Evolutionary conservation across 2,797 vertebrate genomes (phyloP).

Genomic region (Peromyscus nudipes): DNA sequence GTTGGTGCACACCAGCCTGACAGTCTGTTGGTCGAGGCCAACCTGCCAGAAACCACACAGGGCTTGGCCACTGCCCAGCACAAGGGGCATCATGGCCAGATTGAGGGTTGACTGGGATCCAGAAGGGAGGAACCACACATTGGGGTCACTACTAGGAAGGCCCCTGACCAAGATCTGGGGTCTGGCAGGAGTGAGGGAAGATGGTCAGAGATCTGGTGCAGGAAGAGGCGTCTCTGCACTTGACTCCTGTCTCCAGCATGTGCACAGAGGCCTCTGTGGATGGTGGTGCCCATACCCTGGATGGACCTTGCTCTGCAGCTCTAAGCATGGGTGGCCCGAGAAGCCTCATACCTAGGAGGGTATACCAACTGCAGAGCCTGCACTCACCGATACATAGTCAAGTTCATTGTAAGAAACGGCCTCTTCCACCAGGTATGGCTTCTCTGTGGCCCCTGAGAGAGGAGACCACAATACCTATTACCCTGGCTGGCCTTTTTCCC

Average conservation of each 20-base stretch:
- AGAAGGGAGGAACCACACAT: background rate
- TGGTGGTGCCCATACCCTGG: background rate
- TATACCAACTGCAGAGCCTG: background rate
- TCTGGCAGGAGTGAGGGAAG: background rate
- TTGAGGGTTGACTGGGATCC: background rate
- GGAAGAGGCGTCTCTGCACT: rapidly evolving
- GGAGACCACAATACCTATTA: slow-evolving; percentile 47
- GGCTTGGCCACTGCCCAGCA: background rate
- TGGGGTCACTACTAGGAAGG: background rate
- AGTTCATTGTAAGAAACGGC: slow-evolving; percentile 97
- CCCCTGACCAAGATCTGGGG: background rate
- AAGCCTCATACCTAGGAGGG: background rate
- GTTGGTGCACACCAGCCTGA: slow-evolving; percentile 96
- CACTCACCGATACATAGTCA: slow-evolving; percentile 97
- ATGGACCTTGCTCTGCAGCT: background rate
- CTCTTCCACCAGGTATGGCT: slow-evolving; percentile 98
- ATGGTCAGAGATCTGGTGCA: background rate
- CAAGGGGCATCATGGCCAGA: background rate
- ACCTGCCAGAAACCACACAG: slow-evolving; percentile 89
- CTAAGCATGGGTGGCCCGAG: background rate
- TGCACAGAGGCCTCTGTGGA: background rate
- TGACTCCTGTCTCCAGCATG: background rate
- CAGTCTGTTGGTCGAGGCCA: slow-evolving; percentile 96
- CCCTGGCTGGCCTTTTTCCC: background rate
- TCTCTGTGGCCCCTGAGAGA: slow-evolving; percentile 95